Conservation (phyloP, 2,797 vertebrate species). For the Allochrocebus solatus region DNA sequence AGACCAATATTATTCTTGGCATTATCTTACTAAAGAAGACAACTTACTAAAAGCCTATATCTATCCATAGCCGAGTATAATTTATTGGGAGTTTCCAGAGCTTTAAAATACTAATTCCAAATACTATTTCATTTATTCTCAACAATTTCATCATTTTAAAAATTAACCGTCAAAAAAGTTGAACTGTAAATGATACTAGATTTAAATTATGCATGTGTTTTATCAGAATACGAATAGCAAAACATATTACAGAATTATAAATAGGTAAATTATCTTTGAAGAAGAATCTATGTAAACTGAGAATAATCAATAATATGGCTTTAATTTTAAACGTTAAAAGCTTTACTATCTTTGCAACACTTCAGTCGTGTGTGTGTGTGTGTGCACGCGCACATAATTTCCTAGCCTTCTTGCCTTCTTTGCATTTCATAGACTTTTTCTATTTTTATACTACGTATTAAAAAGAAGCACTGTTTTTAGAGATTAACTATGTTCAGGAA, state of each 20-base stretch:
- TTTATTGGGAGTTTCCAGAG: conserved; percentile 56
- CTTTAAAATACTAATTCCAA: conserved; percentile 66
- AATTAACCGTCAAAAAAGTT: conserved; percentile 64
- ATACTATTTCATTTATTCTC: conserved; percentile 22
- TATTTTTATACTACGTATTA: neutral
- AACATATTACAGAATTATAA: conserved; percentile 62
- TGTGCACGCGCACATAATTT: neutral
- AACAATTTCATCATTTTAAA: conserved; percentile 47
- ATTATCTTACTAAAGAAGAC: conserved; percentile 68
- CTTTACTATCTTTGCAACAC: neutral
- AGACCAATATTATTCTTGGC: conserved; percentile 59
- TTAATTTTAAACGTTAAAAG: conserved; percentile 51
- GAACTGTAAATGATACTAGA: conserved; percentile 55
- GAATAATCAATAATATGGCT: neutral
- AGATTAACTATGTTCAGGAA: neutral
- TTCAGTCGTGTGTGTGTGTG: neutral
- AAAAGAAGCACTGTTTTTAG: conserved; percentile 11
- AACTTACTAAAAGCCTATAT: conserved; percentile 65
- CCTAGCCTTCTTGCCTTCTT: neutral
- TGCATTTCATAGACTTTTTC: neutral
- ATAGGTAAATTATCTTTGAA: conserved; percentile 55
- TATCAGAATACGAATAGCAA: conserved; percentile 55
- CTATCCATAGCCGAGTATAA: conserved; percentile 14
- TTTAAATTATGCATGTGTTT: conserved; percentile 69
- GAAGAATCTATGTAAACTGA: conserved; percentile 19